Evolutionary conservation across 2,113 vertebrate species (phyloP), one percentile per base, ranked within the genome.

Genomic region (Prinia subflava): DNA sequence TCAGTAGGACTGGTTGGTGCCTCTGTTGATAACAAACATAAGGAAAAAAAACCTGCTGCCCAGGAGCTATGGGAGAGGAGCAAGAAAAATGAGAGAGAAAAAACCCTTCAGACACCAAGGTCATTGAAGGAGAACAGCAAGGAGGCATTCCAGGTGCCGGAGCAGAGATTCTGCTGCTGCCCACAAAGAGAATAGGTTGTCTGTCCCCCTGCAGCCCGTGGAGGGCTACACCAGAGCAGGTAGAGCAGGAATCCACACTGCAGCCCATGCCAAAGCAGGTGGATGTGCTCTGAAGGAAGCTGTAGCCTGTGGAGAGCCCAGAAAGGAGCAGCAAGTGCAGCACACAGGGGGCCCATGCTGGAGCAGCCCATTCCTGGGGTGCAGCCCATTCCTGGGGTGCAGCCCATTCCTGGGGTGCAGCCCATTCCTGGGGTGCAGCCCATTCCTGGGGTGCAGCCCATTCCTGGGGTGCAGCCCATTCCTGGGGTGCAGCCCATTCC

Each of bases 101-200:
- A 13, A 73, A 33, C 28, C 31, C 20, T 81, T 39, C 33, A 77
- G 55, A 64, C 7, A 16, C 15, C 64, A 83, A 63, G 18, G 27
- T 63, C 71, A 70, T 31, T 20, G n/a, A 82, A 60, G 31, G 55
- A 77, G 71, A 83, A 28, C 19, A 22, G 56, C 14, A 70, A 70
- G 31, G 12, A 69, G 22, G 13, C 1, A 0, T 28, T 55, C 41
- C 30, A 69, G 17, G 21, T 23, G 25, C 55, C 8, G 6, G 17
- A 89, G 39, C 27, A 68, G 69, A 63, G 23, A 62, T 35, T 68
- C 21, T 16, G 5, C 49, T 46, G 55, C 46, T 11, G 5, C 5
- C 28, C 33, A 13, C 0, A 0, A 69, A 74, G 46, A 41, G 6
- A 41, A 15, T 0, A 44, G 15, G 11, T 0, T 63, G 24, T 20